Conservation (phyloP, 2,888 invertebrate genomes). For the Schrankia costaestrigalis region DNA sequence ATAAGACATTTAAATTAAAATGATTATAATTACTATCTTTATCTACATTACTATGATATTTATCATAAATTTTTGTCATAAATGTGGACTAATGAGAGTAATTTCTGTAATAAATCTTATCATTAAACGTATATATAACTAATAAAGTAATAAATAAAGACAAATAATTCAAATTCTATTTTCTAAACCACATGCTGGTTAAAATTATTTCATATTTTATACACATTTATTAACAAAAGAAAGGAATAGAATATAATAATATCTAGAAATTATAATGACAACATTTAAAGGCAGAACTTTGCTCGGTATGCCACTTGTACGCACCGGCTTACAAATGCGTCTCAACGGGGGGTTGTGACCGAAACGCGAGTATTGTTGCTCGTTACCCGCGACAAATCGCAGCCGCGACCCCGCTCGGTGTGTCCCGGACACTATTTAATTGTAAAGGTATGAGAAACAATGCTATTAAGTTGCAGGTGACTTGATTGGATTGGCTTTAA, state of each 20-base stretch:
- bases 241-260: not conserved
- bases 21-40: not conserved
- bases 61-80: too few relatives aligned
- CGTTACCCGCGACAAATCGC: constrained; percentile 63
- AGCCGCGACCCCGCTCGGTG: constrained; percentile 29
- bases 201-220: too few relatives aligned
- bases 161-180: too few relatives aligned
- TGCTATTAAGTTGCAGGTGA: too few relatives aligned
- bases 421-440: constrained; percentile 31
- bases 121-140: too few relatives aligned
- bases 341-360: constrained; percentile 68
- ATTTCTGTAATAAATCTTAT: too few relatives aligned
- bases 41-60: not conserved
- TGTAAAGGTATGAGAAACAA: constrained; percentile 32
- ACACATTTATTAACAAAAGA: not conserved
- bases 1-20: too few relatives aligned
- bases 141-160: too few relatives aligned
- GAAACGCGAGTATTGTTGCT: constrained; percentile 69
- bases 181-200: too few relatives aligned
- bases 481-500: too few relatives aligned
- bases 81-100: too few relatives aligned
- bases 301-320: constrained; percentile 33
- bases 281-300: constrained; percentile 8
- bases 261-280: not conserved
- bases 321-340: constrained; percentile 57